Evolutionary conservation across 35 echinoderm and acorn worm genomes (phyloP).

Genomic region (Ophiothrix spiculata): DNA sequence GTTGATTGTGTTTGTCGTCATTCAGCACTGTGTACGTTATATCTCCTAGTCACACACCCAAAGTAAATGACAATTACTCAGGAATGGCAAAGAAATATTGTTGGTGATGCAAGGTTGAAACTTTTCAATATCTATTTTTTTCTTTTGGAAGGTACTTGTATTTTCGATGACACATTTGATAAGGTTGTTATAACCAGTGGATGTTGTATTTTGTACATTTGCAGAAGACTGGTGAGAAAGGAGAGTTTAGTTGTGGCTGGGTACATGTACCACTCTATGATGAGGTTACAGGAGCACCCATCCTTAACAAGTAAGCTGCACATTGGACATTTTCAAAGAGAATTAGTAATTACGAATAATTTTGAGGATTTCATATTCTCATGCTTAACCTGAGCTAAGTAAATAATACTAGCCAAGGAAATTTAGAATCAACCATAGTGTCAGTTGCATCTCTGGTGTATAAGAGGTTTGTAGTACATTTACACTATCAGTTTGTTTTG

Average conservation of each 20-base stretch:
- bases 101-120: background rate
- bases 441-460: too few relatives aligned
- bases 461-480: too few relatives aligned
- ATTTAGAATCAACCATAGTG: too few relatives aligned
- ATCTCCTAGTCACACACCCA: background rate
- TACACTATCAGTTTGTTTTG: too few relatives aligned
- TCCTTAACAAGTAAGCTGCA: conserved; percentile 75
- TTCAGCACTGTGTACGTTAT: background rate
- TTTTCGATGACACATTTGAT: background rate
- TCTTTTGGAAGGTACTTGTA: background rate
- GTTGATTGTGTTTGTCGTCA: too few relatives aligned
- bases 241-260: conserved; percentile 98
- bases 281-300: conserved; percentile 79
- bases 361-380: too few relatives aligned
- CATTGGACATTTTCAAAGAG: background rate
- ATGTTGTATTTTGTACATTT: background rate
- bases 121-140: background rate
- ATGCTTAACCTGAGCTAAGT: too few relatives aligned
- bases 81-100: background rate
- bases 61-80: background rate
- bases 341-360: too few relatives aligned
- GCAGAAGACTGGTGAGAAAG: conserved; percentile 97
- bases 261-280: conserved; percentile 87
- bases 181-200: background rate
- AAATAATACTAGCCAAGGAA: too few relatives aligned